phyloP scores from a whole-genome alignment of 2,113 vertebrate genomes.

The Mustela lutreola region DNA sequence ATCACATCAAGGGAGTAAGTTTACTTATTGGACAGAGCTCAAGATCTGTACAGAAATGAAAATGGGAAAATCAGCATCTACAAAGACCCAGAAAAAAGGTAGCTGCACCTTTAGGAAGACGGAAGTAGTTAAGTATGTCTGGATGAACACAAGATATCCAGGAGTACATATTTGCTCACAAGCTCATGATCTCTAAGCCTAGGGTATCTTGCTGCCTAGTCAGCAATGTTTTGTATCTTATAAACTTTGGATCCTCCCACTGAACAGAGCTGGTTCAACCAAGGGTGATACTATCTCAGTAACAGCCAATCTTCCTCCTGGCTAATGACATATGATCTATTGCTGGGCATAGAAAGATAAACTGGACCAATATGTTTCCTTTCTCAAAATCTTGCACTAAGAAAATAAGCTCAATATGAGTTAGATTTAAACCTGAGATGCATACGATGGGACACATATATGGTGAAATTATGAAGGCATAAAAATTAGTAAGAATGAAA shows the following conservation, averaged over 20 bases:
- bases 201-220: neutral
- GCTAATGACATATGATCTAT: neutral
- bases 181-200: neutral
- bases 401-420: neutral
- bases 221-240: neutral
- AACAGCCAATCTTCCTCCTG: neutral
- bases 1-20: neutral
- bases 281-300: neutral
- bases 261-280: neutral
- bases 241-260: neutral
- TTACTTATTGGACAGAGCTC: neutral
- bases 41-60: neutral
- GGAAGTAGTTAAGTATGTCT: neutral
- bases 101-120: neutral
- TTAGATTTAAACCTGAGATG: neutral
- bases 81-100: neutral
- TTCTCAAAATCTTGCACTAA: conserved; percentile 13
- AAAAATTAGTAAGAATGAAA: neutral
- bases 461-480: neutral
- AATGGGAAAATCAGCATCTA: neutral
- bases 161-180: neutral
- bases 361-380: neutral
- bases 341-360: neutral
- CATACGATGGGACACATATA: neutral
- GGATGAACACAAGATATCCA: neutral